Percentiles rank a stretch among this genome's conserved stretches.
Conservation (phyloP, 1,140 invertebrate genomes). For the Tetragnatha versicolor region DNA sequence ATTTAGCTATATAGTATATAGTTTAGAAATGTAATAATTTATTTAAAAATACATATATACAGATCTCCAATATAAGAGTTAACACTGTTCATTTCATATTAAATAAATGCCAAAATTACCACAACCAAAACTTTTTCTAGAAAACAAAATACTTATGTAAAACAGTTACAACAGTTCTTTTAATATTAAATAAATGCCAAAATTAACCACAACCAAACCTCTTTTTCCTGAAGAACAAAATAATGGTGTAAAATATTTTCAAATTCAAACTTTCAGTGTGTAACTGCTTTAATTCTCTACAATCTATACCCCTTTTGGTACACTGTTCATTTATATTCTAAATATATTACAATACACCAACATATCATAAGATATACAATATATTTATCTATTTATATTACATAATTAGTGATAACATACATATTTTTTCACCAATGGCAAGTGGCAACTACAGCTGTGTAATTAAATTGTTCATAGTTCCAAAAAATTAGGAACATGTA, state of each 20-base stretch:
- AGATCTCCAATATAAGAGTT: slow-evolving; percentile 34
- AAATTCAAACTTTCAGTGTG: no score
- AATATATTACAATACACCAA: slow-evolving; percentile 13
- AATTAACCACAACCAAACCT: no score
- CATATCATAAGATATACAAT: slow-evolving; percentile 23
- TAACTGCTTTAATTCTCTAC: no score
- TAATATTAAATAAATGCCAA: no score
- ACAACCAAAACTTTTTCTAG: slow-evolving; percentile 32
- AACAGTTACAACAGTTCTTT: no score
- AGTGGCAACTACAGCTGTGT: not conserved
- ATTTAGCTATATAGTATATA: no score
- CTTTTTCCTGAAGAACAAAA: no score
- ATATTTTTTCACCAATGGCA: not conserved
- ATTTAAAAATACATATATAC: slow-evolving; percentile 53
- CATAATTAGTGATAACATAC: slow-evolving; percentile 11
- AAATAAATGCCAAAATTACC: slow-evolving; percentile 17
- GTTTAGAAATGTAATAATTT: slow-evolving; percentile 48
- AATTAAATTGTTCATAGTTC: not conserved
- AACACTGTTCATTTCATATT: slow-evolving; percentile 2
- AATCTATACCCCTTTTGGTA: slow-evolving; percentile 4
- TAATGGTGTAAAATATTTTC: no score
- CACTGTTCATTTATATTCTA: slow-evolving; percentile 1
- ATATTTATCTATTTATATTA: slow-evolving; percentile 25
- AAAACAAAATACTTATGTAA: no score
- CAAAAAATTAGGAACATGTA: not conserved